These are phyloP conservation scores for Hydropsyche tenuis DNA, from an alignment of 1,140 invertebrate genomes.

Conservation along the genomic window DNA sequence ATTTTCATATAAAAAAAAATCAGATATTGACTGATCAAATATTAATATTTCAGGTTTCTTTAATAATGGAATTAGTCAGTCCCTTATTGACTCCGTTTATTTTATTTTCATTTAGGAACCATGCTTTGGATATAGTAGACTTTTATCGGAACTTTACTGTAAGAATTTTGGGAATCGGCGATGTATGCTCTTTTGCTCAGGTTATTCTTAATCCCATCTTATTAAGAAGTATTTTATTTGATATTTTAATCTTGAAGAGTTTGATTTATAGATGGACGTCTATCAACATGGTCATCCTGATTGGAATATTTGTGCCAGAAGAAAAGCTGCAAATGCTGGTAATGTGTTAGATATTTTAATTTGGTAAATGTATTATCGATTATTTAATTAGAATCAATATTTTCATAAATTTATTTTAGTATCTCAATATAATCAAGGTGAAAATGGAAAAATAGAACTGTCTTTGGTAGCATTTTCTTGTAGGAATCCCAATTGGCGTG, in stretches of 20 bases:
- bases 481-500: constrained; percentile 93
- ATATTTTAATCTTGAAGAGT: background rate
- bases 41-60: constrained; percentile 65
- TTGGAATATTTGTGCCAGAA: constrained; percentile 61
- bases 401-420: constrained; percentile 37
- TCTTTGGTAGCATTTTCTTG: constrained; percentile 93
- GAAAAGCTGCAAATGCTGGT: background rate
- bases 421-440: constrained; percentile 70
- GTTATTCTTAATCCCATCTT: constrained; percentile 43
- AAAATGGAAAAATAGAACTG: constrained; percentile 93
- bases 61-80: constrained; percentile 90
- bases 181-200: constrained; percentile 95
- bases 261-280: constrained; percentile 83
- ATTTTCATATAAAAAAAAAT: background rate
- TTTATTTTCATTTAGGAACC: constrained; percentile 79
- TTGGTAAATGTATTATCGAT: background rate
- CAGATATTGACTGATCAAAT: no score
- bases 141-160: constrained; percentile 97
- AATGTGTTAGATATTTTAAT: background rate
- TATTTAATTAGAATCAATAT: background rate
- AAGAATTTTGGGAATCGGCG: constrained; percentile 92
- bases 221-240: background rate
- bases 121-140: constrained; percentile 89
- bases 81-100: constrained; percentile 92
- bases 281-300: constrained; percentile 88